Percentiles rank a stretch among this genome's conserved stretches.
These are phyloP conservation scores for Brachymystax lenok DNA, from an alignment of 2,797 vertebrate species.

Conservation along the genomic window DNA sequence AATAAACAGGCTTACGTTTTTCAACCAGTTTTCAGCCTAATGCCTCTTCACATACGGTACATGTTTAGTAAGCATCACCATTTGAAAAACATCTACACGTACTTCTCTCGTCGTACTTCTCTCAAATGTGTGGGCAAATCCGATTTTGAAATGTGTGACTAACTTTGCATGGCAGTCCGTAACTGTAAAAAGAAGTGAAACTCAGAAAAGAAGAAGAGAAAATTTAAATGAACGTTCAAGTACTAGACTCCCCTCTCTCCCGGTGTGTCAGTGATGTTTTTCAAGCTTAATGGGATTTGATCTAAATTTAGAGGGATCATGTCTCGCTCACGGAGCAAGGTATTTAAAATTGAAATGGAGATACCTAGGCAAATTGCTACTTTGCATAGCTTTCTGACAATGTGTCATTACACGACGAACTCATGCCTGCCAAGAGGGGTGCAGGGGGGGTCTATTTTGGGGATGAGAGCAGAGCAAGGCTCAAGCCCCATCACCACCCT, in stretches of 20 bases:
- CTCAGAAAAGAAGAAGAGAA: slow-evolving; percentile 32
- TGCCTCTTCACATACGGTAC: background rate
- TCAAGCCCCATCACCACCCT: background rate
- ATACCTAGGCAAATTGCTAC: slow-evolving; percentile 74
- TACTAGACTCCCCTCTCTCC: slow-evolving; percentile 18
- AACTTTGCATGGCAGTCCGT: background rate
- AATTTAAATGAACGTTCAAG: slow-evolving; percentile 30
- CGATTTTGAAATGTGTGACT: slow-evolving; percentile 7
- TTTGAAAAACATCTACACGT: background rate
- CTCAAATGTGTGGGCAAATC: slow-evolving; percentile 8
- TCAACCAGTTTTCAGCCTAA: background rate
- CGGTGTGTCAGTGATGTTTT: slow-evolving; percentile 59
- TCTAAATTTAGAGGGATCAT: slow-evolving; percentile 75
- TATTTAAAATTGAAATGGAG: slow-evolving; percentile 66
- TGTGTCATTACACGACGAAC: slow-evolving; percentile 72
- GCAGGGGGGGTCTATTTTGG: slow-evolving; percentile 20
- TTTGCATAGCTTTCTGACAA: slow-evolving; percentile 69
- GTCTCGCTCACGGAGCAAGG: slow-evolving; percentile 48
- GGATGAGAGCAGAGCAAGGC: background rate
- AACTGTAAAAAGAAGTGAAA: slow-evolving; percentile 15
- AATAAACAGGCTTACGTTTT: background rate
- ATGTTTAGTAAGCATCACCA: background rate
- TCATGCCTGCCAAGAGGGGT: slow-evolving; percentile 67
- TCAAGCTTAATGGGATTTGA: slow-evolving; percentile 73
- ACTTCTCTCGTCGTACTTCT: background rate